Evolutionary conservation across 2,888 invertebrate genomes (phyloP).

Genomic region (Zonitis immaculata): DNA sequence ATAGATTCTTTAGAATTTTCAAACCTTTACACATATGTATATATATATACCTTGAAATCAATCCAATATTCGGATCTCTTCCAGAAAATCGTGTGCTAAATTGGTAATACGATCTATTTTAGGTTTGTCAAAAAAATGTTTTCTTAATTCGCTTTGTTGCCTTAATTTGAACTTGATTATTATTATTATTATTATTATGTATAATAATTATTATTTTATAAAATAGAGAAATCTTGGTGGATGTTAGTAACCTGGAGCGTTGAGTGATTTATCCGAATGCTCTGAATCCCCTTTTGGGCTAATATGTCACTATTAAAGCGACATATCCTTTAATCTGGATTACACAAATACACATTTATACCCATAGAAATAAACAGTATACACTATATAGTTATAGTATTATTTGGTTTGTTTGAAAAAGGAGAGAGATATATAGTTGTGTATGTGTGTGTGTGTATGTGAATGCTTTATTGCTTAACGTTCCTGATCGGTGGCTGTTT

Average conservation of each 20-base stretch:
- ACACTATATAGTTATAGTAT: conserved; percentile 13
- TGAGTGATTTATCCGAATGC: conserved; percentile 19
- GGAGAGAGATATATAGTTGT: not conserved
- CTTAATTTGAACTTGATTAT: not conserved
- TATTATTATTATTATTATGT: not conserved
- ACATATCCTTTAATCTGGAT: conserved; percentile 42
- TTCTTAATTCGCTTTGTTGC: not conserved
- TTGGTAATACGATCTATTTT: conserved; percentile 17
- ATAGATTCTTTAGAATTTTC: too few relatives aligned
- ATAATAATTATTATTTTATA: too few relatives aligned
- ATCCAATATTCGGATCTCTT: not conserved
- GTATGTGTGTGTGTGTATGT: not conserved
- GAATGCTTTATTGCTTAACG: conserved; percentile 35
- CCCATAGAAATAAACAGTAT: not conserved
- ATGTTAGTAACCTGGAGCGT: not conserved
- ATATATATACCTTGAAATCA: not conserved
- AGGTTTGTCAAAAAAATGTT: conserved; percentile 6
- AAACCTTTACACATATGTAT: not conserved
- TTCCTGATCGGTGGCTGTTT: conserved; percentile 18
- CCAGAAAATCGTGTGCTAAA: conserved; percentile 6
- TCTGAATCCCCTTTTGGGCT: conserved; percentile 17
- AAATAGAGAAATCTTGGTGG: too few relatives aligned
- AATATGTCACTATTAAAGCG: conserved; percentile 38
- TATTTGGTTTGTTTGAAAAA: conserved; percentile 40
- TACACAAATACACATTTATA: conserved; percentile 16